Evolutionary conservation across 2,888 invertebrate genomes (phyloP), one percentile per base, ranked within the genome.

Genomic region (Thelaira solivaga): DNA sequence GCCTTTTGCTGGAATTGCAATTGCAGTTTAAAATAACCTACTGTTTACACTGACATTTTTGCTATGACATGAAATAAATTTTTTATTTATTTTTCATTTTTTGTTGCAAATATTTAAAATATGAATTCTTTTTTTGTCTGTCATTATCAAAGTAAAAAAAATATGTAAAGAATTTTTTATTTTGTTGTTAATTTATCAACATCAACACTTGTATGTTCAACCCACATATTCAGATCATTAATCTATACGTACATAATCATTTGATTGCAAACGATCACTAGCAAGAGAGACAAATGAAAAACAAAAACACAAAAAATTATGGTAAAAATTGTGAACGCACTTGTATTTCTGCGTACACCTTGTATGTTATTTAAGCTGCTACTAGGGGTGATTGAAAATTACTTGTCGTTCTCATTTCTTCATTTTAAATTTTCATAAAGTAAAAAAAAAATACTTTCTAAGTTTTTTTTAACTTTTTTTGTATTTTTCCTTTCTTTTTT

Each of bases 121-220:
- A 39, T 39, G 36, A 39, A 13, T 39, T 39, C 36, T 61, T 71
- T 31, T 57, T 76, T 77, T 57, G 62, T 55, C 47, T 77, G 72
- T 62, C 68, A 72, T 57, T 68, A 68, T 43, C 49, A 68, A 55
- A 49, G 24, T 51, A 67, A 18, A 22, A 10, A 36, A 16, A 53
- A 34, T 13, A 51, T 4, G 13, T 13, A 34, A 2, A 53, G 65
- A 47, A 59, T 77, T 49, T 68, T 43, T 45, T 24, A 64, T 22
- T 39, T 65, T 61, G 68, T 41, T 78, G 69, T 71, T 69, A 78
- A 74, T 74, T 78, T 78, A 78, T 71, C 69, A 20, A 74, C 65
- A 74, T 78, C 69, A 78, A 69, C 73, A 65, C 74, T 71, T 74
- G 73, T 69, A 65, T 65, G 78, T 71, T 65, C 78, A 74, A 61